Evolutionary conservation across 2,113 vertebrate species (phyloP).

Genomic region (Syrrhaptes paradoxus): DNA sequence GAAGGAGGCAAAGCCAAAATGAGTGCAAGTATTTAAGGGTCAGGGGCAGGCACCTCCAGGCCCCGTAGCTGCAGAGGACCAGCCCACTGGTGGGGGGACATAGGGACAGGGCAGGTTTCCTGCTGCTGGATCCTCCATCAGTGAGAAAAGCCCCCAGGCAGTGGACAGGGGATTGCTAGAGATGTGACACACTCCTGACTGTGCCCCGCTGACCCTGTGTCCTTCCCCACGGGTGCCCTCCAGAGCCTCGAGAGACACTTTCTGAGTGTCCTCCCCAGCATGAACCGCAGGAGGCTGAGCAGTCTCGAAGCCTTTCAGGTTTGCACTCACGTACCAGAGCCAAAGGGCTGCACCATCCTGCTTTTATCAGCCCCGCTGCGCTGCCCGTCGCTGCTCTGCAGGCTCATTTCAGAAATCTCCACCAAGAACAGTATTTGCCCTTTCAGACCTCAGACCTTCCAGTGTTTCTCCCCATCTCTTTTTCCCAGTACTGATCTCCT

Average conservation of each 20-base stretch:
- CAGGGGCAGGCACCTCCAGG: not conserved
- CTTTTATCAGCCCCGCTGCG: not conserved
- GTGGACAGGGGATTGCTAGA: fast-evolving
- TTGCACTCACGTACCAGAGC: not conserved
- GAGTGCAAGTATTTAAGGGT: not conserved
- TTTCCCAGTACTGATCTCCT: not conserved
- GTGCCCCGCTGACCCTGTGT: not conserved
- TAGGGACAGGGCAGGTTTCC: not conserved
- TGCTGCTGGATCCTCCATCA: fast-evolving
- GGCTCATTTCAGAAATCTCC: not conserved
- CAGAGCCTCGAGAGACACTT: not conserved
- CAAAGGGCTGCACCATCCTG: not conserved
- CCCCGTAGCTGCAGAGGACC: not conserved
- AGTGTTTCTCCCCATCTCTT: not conserved
- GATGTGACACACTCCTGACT: not conserved
- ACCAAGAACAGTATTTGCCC: not conserved
- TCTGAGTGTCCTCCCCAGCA: not conserved
- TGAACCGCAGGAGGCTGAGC: not conserved
- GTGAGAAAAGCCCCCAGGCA: not conserved
- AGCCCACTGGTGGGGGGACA: not conserved
- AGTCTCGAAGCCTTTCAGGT: not conserved
- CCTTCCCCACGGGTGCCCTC: not conserved
- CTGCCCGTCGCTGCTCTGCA: not conserved
- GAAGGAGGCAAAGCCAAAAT: not conserved
- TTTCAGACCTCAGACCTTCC: not conserved